phyloP scores from a whole-genome alignment of 1,140 invertebrate genomes.

The Teleogryllus occipitalis region DNA sequence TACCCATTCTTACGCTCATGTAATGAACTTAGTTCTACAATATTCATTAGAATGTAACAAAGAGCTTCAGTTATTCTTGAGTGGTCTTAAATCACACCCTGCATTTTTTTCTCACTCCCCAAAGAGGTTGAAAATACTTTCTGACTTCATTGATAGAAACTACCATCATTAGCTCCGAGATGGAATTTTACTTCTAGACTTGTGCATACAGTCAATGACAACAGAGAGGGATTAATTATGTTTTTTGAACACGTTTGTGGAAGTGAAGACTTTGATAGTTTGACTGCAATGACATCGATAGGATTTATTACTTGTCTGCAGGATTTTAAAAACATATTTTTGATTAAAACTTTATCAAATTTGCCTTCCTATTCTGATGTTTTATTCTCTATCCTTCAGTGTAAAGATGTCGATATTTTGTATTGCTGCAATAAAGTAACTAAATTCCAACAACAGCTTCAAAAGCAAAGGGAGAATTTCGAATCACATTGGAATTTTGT shows the following conservation, averaged over 20 bases:
- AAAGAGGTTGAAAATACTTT: background rate
- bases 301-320: background rate
- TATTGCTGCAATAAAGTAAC: background rate
- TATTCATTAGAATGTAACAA: background rate
- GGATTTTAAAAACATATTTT: background rate
- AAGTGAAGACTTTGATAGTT: too few species aligned
- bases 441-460: background rate
- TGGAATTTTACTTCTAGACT: slow-evolving; percentile 7
- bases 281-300: background rate
- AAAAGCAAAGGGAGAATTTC: background rate
- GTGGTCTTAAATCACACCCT: background rate
- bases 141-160: background rate
- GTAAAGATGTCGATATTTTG: background rate
- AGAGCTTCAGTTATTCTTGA: background rate
- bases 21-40: background rate
- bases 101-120: background rate
- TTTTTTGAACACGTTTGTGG: background rate
- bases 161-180: background rate
- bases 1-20: slow-evolving; percentile 8
- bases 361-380: background rate
- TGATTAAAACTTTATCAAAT: slow-evolving; percentile 3
- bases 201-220: background rate
- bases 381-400: background rate
- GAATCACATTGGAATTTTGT: background rate
- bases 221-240: background rate